Base-by-base conservation (phyloP, 2,113 vertebrate species). In the Lonchura striata region DNA sequence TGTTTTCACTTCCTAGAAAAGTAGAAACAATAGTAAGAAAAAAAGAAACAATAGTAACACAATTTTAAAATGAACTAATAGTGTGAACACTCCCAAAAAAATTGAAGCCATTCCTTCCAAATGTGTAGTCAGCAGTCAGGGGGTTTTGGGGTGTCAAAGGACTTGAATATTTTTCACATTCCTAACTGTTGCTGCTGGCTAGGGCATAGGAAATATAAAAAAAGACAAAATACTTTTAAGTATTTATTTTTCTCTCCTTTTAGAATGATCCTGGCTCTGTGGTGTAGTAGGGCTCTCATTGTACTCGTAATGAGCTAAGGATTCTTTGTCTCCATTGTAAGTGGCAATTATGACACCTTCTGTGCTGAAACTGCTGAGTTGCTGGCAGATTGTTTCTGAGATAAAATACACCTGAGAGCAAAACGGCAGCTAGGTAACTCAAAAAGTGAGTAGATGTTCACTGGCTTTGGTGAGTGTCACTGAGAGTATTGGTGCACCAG, bases 291-390 rank as follows among this genome's bases (percentile, higher is more conserved):
- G 0, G 1, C 12, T 94, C 10, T 90, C 82, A 92, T 13, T 82
- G 82, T 64, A 71, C 37, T 80, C 2, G 0, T 28, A 92, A 61
- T 0, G 0, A 50, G 94, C 70, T 77, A 59, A 94, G 46, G 60
- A 80, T 93, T 74, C 79, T 93, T 93, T 95, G 82, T 94, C 90
- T 97, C 79, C 72, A 90, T 90, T 93, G 15, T 63, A 83, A 88
- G 66, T 86, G 88, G 71, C 85, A 95, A 70, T 63, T 83, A 70
- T 56, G 90, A 81, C 79, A 90, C 66, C 42, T 90, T 83, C 85
- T 3, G 9, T 0, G 5, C 19, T 95, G 86, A 72, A 96, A 92
- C 90, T 90, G 82, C 94, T 92, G 92, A 81, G 82, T 7, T 94
- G n/a, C 47, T 95, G 92, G 88, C 90, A 93, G 77, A 80, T 65